These are phyloP conservation scores for Protaetia brevitarsis DNA, from an alignment of 1,140 invertebrate genomes.

Conservation along the genomic window DNA sequence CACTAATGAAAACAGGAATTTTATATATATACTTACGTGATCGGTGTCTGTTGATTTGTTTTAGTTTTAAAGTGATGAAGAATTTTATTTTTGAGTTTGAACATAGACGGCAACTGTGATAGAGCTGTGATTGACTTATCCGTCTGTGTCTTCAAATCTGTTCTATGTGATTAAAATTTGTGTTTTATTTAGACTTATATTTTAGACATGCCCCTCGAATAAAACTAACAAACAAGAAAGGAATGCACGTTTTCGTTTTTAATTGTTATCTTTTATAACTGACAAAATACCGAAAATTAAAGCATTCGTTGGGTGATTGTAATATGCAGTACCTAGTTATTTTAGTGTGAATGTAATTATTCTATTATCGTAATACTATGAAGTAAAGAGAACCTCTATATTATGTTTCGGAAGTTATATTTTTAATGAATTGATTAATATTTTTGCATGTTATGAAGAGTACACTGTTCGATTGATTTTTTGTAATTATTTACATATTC, in stretches of 20 bases:
- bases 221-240: neutral
- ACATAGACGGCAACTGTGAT: slow-evolving; percentile 10
- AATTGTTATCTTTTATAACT: neutral
- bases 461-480: neutral
- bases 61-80: neutral
- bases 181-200: neutral
- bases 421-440: neutral
- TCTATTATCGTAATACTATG: neutral
- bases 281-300: neutral
- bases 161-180: slow-evolving; percentile 7
- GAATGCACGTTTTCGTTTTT: neutral
- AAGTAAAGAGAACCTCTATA: neutral
- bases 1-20: too few species aligned
- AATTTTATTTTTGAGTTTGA: slow-evolving; percentile 7
- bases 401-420: neutral
- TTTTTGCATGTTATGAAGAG: slow-evolving; percentile 7
- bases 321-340: neutral
- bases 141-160: slow-evolving; percentile 15
- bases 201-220: neutral
- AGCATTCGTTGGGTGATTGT: neutral
- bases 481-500: neutral
- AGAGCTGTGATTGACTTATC: slow-evolving; percentile 11
- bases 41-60: neutral
- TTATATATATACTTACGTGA: neutral
- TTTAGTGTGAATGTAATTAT: neutral